Base-by-base conservation (phyloP, 2,113 vertebrate species). In the Romanogobio albipinnatus region DNA sequence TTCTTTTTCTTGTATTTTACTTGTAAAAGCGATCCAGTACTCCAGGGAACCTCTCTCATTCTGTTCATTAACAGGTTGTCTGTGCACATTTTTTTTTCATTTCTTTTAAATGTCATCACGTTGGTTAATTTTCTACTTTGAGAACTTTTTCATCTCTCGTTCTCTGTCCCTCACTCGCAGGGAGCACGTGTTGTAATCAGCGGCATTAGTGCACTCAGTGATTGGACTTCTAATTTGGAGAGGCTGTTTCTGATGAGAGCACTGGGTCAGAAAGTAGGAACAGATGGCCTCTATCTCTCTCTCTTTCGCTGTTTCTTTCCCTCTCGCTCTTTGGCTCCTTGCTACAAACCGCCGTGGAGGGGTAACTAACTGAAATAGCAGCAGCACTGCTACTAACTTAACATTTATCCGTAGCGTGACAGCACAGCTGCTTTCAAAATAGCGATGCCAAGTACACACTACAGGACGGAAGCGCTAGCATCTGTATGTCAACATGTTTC, bases 231-330 rank as follows among this genome's bases (percentile, higher is more conserved):
- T 93, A 90, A 93, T 94, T 91, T 93, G 85, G 88, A 87, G 86
- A 86, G 19, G 47, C 86, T 89, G 86, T 86, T 76, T 66, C 86
- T 84, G 92, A 88, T 88, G 87, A 92, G 93, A 91, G 84, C 92
- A 93, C 86, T 90, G 91, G 92, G 92, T 94, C 93, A 93, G 91
- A 92, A 91, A 90, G 91, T 88, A 87, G 14, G 92, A 92, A 94
- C 93, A 94, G 93, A 93, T 93, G 94, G 93, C 92, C 59, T 74
- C 62, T 68, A 39, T 77, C 53, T 64, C 39, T 64, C 80, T 58
- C 56, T 62, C 71, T 24, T 56, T n/a, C 36, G 4, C 59, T 66
- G 4, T 39, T 6, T 39, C 36, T 39, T 6, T 76, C 75, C 53
- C 70, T 77, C 85, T 82, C 85, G 73, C 75, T 80, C 39, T 73